Evolutionary conservation across 2,888 invertebrate species (phyloP), one percentile per base, ranked within the genome.

Genomic region (Tetropium fuscum): DNA sequence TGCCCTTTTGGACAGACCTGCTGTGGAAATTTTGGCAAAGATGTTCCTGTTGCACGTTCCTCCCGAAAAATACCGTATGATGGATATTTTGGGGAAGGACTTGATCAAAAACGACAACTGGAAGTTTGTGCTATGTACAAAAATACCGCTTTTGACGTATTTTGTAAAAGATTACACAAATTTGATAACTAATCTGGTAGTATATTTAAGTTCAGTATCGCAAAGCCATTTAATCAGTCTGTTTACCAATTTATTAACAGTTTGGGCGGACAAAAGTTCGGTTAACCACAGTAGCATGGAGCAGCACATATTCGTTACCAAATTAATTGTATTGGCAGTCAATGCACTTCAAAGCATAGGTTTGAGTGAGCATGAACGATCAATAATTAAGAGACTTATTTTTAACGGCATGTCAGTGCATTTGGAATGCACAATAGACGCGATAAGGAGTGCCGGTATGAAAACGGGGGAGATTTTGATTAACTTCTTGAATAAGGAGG

Each of bases 381-480:
- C 69, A 0, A 82, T 82, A 11, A 73, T 89, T 0, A 84, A 85
- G 68, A 79, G 80, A 13, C 83, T 86, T 44, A 72, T 92, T 0
- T 87, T 88, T 65, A 81, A 84, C 19, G 93, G 92, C 0, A 85
- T 92, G 70, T 85, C 88, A 0, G 83, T 86, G 58, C 92, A 94
- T 80, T 81, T 94, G 48, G 88, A 91, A 71, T 86, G 87, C 0
- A 80, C 88, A 0, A 83, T 88, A 19, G 80, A 83, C 19, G 83
- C 86, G 34, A 83, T 90, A 8, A 81, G 92, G 58, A 84, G 85
- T 22, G 82, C 90, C 3, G 94, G 94, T 0, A 93, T 93, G 92
- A 86, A 89, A 18, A 87, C 89, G 0, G 87, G 89, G 0, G 92
- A 93, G 74, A 81, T 90, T 2, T 74, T 90, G 2, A 79, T 88